These are phyloP conservation scores for Trichonephila clavipes DNA, from an alignment of 1,140 invertebrate genomes.

Conservation along the genomic window DNA sequence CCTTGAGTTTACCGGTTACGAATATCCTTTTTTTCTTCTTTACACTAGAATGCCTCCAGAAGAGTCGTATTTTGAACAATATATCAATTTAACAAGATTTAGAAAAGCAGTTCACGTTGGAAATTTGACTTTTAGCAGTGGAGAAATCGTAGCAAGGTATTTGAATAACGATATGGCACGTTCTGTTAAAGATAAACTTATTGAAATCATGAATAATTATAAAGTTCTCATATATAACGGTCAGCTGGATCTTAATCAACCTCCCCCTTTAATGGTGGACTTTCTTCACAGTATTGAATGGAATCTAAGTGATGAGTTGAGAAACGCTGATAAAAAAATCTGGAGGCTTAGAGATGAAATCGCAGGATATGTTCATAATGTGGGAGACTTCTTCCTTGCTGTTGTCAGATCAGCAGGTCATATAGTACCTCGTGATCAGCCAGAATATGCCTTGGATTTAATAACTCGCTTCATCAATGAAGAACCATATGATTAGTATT, in stretches of 20 bases:
- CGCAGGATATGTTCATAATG: slow-evolving; percentile 89
- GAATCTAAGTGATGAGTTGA: slow-evolving; percentile 85
- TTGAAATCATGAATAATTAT: slow-evolving; percentile 84
- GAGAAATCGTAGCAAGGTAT: slow-evolving; percentile 84
- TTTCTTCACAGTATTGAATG: slow-evolving; percentile 87
- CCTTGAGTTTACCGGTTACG: slow-evolving; percentile 88
- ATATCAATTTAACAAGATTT: slow-evolving; percentile 81
- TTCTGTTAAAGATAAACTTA: slow-evolving; percentile 88
- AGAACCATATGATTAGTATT: slow-evolving; percentile 81
- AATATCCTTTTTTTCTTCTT: slow-evolving; percentile 90
- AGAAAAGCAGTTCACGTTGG: slow-evolving; percentile 91
- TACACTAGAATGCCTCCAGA: slow-evolving; percentile 82
- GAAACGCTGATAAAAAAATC: slow-evolving; percentile 84
- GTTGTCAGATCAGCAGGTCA: slow-evolving; percentile 90
- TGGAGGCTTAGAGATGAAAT: slow-evolving; percentile 86
- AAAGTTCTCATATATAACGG: slow-evolving; percentile 85
- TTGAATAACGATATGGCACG: slow-evolving; percentile 90
- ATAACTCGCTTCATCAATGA: slow-evolving; percentile 87
- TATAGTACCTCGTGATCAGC: slow-evolving; percentile 92
- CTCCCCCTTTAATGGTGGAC: slow-evolving; percentile 88
- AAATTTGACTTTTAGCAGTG: slow-evolving; percentile 85
- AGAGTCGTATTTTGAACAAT: slow-evolving; percentile 80
- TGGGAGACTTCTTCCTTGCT: slow-evolving; percentile 88
- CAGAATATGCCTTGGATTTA: slow-evolving; percentile 88
- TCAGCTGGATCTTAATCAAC: slow-evolving; percentile 91